These are phyloP conservation scores for Imbricaverruca yamaguchii DNA, from an alignment of 2,888 invertebrate species.

Conservation along the genomic window DNA sequence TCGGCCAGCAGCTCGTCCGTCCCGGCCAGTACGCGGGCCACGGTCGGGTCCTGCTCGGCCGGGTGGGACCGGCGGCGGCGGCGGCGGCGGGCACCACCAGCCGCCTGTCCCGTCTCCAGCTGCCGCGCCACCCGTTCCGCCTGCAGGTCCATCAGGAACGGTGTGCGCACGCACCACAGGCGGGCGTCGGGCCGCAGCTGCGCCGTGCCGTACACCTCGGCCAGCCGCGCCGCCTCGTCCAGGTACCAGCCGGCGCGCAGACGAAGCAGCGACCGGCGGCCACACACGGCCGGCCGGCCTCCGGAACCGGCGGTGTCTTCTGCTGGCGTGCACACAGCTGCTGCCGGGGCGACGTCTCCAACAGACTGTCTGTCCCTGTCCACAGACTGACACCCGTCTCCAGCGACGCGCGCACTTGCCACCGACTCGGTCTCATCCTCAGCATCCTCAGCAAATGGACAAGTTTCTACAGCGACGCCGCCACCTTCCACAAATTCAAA, in stretches of 20 bases:
- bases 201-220: background rate
- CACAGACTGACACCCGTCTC: too few relatives aligned
- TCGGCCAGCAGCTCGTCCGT: background rate
- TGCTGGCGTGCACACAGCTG: too few relatives aligned
- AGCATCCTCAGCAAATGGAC: too few relatives aligned
- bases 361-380: too few relatives aligned
- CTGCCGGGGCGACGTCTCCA: too few relatives aligned
- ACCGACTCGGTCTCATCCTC: too few relatives aligned
- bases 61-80: background rate
- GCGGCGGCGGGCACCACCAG: background rate
- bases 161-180: background rate
- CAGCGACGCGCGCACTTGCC: too few relatives aligned
- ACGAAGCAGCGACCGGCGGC: background rate
- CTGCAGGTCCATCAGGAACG: conserved; percentile 22
- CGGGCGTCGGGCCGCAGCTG: background rate
- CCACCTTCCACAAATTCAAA: too few relatives aligned
- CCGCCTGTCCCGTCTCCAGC: background rate
- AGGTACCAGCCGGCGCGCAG: background rate
- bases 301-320: too few relatives aligned
- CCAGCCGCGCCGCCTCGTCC: background rate
- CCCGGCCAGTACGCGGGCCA: too few relatives aligned
- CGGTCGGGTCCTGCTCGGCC: background rate
- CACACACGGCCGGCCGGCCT: too few relatives aligned
- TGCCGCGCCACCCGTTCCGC: background rate
- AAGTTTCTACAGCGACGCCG: too few relatives aligned